These are phyloP conservation scores for Noctua fimbriata DNA, from an alignment of 2,888 invertebrate genomes.

Conservation along the genomic window DNA sequence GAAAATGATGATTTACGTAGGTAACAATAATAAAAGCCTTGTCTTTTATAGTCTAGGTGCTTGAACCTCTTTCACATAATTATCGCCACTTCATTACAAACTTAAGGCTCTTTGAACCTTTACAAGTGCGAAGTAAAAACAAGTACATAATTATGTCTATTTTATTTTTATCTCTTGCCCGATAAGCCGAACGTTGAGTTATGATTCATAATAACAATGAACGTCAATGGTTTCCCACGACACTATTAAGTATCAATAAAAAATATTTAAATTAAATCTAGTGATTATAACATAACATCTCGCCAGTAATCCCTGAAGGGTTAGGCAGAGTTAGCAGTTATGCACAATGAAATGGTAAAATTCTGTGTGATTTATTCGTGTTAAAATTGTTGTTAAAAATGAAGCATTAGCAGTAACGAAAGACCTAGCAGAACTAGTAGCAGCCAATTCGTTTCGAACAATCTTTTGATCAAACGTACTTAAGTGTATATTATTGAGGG, in stretches of 20 bases:
- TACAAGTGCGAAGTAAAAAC: conserved; percentile 38
- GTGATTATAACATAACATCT: background rate
- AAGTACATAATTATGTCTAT: conserved; percentile 24
- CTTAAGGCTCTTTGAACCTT: conserved; percentile 35
- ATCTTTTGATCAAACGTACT: no score
- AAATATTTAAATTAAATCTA: background rate
- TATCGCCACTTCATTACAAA: conserved; percentile 11
- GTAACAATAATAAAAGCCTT: background rate
- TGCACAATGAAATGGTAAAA: no score
- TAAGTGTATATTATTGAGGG: no score
- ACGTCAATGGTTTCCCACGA: conserved; percentile 17
- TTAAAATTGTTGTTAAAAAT: no score
- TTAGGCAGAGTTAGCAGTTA: no score
- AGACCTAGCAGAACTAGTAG: no score
- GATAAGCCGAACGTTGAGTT: conserved; percentile 61
- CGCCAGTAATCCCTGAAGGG: no score
- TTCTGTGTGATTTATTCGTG: no score
- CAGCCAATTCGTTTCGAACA: no score
- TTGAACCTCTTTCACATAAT: conserved; percentile 18
- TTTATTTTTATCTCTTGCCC: conserved; percentile 60
- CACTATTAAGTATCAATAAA: conserved; percentile 12
- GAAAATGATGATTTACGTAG: no score
- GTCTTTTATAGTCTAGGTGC: background rate
- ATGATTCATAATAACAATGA: conserved; percentile 60
- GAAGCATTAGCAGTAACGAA: no score